Base-by-base conservation (phyloP, 2,888 invertebrate species). In the Agrochola litura region DNA sequence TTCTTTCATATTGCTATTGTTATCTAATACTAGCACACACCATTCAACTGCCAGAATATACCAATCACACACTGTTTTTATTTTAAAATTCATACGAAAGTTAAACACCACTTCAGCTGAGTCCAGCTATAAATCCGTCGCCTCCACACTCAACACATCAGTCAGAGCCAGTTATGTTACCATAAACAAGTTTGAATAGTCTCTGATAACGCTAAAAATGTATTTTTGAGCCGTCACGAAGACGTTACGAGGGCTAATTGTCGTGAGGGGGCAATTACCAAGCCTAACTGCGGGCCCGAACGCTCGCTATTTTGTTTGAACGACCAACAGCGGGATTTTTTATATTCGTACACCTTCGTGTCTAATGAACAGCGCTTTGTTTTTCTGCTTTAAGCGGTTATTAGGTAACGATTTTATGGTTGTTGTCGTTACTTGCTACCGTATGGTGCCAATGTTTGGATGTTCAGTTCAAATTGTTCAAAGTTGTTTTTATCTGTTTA, bases 161-260 rank as follows among this genome's bases (percentile, higher is more conserved):
- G 37, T 81, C 79, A 82, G 64, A 6, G 77, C 76, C 74, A 68
- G 85, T 83, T 83, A 85, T 86, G 82, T 67, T 69, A 37, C 74
- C 83, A 84, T 86, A 86, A 88, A 90, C 85, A 85, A 80, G 64
- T 82, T 82, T 69, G 65, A 88, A 89, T 86, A 74, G 82, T 78
- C 81, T 52, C 86, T 84, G 91, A 90, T 92, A 92, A 91, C 85
- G 87, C 88, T 83, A 75, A 85, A 88, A 92, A 88, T 86, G 87
- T 90, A 90, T 92, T 93, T 92, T 90, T 87, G 89, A 92, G 88
- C 89, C 87, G 86, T 86, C 91, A 91, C 89, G 89, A 90, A 92
- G 93, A 93, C 91, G 92, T 92, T 92, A 91, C 86, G 87, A 81
- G 80, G 89, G 86, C 91, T 94, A 94, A 95, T 94, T 94, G 94